Percentiles rank a stretch among this genome's conserved stretches.
Evolutionary conservation across 2,113 vertebrate species (phyloP).

Genomic region (Amazona vittata): DNA sequence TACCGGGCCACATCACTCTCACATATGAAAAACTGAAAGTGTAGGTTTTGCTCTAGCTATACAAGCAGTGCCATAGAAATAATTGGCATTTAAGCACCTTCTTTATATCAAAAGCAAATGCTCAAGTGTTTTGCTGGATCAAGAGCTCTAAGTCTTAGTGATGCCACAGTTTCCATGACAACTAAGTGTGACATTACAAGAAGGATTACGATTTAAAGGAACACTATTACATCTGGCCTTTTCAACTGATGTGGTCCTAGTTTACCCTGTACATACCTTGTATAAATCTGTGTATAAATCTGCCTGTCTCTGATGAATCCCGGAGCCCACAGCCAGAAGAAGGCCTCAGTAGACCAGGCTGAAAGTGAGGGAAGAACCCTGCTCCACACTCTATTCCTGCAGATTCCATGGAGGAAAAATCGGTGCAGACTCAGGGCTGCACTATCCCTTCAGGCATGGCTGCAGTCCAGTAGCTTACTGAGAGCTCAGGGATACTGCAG

Average conservation of each 20-base stretch:
- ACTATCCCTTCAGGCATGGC: background rate
- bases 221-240: background rate
- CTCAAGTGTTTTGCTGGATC: conserved; percentile 16
- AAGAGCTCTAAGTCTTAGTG: background rate
- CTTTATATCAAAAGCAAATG: conserved; percentile 20
- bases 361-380: rapidly evolving
- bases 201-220: conserved; percentile 50
- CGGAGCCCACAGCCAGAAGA: background rate
- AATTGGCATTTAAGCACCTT: background rate
- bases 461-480: background rate
- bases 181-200: conserved; percentile 17
- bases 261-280: background rate
- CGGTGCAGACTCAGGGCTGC: background rate
- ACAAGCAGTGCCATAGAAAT: background rate
- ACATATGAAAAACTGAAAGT: background rate
- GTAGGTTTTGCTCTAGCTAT: background rate
- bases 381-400: background rate
- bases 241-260: rapidly evolving
- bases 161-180: conserved; percentile 48
- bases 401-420: background rate
- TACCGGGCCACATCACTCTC: background rate
- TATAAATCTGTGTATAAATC: background rate
- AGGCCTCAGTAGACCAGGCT: background rate
- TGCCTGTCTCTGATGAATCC: background rate
- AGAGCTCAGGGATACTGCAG: background rate